Percentiles rank a stretch among this genome's conserved stretches.
Conservation (phyloP, 2,113 vertebrate genomes). For the Xiphophorus couchianus region DNA sequence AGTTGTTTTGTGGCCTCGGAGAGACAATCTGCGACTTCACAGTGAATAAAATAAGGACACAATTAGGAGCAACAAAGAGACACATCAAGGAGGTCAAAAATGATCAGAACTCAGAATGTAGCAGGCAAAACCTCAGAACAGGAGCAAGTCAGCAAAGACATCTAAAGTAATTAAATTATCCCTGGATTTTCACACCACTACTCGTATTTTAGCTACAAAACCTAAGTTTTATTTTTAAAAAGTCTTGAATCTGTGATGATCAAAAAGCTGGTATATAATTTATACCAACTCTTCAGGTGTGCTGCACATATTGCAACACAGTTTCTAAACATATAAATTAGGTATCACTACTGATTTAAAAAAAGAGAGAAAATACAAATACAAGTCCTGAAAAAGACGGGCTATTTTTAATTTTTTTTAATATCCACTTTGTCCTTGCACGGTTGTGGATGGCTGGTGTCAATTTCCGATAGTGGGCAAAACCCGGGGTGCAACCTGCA, state of each 20-base stretch:
- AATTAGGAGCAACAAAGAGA: background rate
- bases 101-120: background rate
- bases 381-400: no score
- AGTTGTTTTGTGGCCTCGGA: conserved; percentile 28
- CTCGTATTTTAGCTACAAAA: no score
- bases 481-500: no score
- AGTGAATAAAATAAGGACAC: background rate
- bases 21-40: conserved; percentile 6
- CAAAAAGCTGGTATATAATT: background rate
- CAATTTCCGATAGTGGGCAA: no score
- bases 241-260: background rate
- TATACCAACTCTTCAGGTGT: background rate
- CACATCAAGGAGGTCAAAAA: background rate
- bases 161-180: background rate
- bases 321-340: background rate
- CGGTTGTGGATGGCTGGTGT: no score
- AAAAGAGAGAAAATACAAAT: background rate
- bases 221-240: background rate
- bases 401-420: no score
- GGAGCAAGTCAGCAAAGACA: background rate
- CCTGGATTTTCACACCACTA: no score
- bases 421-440: no score
- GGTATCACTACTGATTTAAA: background rate
- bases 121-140: background rate
- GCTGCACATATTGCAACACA: background rate